Percentiles rank a stretch among this genome's conserved stretches.
These are phyloP conservation scores for Ctenomys sociabilis DNA, from an alignment of 2,113 vertebrate species.

Conservation along the genomic window DNA sequence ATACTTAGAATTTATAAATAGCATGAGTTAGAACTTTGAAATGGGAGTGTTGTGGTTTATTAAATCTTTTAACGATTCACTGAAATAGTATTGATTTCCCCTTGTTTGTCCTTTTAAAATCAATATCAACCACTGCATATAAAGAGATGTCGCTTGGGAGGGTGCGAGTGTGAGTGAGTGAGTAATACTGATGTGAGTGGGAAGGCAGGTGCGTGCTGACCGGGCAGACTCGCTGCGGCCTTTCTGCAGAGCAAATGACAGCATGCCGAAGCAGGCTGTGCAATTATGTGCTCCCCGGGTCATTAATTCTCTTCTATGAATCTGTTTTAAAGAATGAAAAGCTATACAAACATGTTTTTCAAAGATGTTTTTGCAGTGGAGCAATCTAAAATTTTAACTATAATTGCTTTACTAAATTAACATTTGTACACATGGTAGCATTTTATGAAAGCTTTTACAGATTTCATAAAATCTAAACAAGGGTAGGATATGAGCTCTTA, in stretches of 20 bases:
- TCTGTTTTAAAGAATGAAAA: background rate
- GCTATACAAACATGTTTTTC: background rate
- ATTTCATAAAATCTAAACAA: too few species aligned
- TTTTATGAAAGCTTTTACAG: slow-evolving; percentile 26
- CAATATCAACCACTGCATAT: background rate
- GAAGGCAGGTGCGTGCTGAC: background rate
- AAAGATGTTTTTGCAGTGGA: background rate
- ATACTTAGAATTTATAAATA: background rate
- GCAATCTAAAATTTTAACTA: background rate
- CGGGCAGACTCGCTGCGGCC: background rate
- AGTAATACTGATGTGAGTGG: background rate
- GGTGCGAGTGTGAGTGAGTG: background rate
- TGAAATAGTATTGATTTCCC: background rate
- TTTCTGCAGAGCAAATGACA: slow-evolving; percentile 25
- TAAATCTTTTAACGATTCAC: background rate
- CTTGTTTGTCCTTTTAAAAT: slow-evolving; percentile 2
- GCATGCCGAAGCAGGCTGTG: background rate
- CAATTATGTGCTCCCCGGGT: background rate
- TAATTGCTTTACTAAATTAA: slow-evolving; percentile 16
- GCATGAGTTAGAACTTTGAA: slow-evolving; percentile 9
- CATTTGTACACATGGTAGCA: background rate
- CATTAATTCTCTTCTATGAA: background rate
- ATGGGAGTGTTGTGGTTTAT: background rate
- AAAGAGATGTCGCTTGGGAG: background rate
- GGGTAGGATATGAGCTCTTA: background rate